These are phyloP conservation scores for Ceyx melanurus DNA, from an alignment of 2,113 vertebrate genomes.

Conservation along the genomic window DNA sequence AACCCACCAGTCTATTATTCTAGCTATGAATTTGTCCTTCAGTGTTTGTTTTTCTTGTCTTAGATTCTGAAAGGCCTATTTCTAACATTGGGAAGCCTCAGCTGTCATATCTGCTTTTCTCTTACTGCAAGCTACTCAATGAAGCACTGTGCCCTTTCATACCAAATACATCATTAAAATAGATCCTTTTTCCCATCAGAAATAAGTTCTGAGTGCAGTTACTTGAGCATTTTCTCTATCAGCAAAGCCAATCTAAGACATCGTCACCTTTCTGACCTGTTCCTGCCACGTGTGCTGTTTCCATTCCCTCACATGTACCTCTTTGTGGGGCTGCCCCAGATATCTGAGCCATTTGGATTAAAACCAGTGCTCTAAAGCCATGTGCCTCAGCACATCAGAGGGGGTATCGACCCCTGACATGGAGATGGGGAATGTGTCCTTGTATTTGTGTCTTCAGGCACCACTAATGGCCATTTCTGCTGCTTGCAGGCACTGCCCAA, in stretches of 20 bases:
- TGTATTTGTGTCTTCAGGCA: neutral
- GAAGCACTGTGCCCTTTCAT: slow-evolving; percentile 49
- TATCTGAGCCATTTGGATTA: neutral
- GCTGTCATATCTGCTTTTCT: slow-evolving; percentile 58
- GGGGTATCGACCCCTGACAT: neutral
- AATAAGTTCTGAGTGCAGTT: neutral
- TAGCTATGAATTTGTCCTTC: slow-evolving; percentile 54
- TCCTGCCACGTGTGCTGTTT: neutral
- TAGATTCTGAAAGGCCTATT: slow-evolving; percentile 9
- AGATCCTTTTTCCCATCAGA: slow-evolving; percentile 23
- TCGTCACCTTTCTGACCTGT: neutral
- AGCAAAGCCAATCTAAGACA: neutral
- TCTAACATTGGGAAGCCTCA: slow-evolving; percentile 33
- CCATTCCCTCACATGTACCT: neutral
- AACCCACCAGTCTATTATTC: slow-evolving; percentile 56
- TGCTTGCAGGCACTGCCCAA: neutral
- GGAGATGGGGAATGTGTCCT: accelerated
- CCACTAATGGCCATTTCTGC: neutral
- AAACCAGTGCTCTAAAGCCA: neutral
- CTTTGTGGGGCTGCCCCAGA: neutral
- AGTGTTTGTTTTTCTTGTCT: slow-evolving; percentile 51
- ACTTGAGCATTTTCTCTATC: neutral
- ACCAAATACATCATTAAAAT: slow-evolving; percentile 51
- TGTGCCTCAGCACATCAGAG: neutral
- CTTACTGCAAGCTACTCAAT: neutral